phyloP scores from a whole-genome alignment of 2,888 invertebrate genomes.

The Poecilus cupreus region DNA sequence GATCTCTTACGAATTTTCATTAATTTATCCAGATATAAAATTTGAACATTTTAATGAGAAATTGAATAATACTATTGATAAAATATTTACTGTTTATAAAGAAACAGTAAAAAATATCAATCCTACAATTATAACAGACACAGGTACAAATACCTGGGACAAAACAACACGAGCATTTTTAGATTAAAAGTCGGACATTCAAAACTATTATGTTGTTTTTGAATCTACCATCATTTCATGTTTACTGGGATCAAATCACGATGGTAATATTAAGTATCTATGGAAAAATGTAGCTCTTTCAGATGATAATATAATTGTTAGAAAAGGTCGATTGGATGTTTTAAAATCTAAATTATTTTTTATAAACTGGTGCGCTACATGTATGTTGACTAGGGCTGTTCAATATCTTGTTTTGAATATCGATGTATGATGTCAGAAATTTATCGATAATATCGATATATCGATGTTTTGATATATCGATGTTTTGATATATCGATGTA shows the following conservation, averaged over 20 bases:
- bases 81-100: background rate
- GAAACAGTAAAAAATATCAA: background rate
- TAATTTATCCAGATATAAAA: background rate
- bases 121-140: background rate
- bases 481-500: too few relatives aligned
- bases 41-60: background rate
- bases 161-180: background rate
- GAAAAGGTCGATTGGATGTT: too few relatives aligned
- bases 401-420: too few relatives aligned
- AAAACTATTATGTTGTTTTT: conserved; percentile 3
- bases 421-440: too few relatives aligned
- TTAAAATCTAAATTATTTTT: too few relatives aligned
- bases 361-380: too few relatives aligned
- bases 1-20: background rate
- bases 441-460: too few relatives aligned
- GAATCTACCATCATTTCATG: background rate
- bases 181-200: background rate
- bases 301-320: too few relatives aligned
- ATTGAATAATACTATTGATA: background rate
- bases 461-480: too few relatives aligned
- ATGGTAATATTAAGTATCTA: background rate
- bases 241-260: background rate
- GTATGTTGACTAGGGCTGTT: too few relatives aligned
- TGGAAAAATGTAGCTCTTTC: too few relatives aligned
- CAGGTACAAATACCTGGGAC: too few relatives aligned